Conservation (phyloP, 2,888 invertebrate species). For the Drosophila paranaensis region DNA sequence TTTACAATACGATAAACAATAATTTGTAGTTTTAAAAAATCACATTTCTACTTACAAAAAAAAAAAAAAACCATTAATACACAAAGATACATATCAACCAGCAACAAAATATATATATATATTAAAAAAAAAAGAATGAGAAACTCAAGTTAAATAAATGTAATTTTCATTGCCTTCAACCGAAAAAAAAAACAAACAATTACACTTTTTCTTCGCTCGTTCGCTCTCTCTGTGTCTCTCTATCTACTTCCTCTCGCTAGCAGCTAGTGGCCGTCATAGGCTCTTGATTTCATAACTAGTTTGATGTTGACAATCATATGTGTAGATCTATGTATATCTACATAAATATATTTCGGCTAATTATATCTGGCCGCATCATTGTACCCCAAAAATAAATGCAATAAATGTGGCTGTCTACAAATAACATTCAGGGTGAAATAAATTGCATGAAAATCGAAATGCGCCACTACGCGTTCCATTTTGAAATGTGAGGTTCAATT, state of each 20-base stretch:
- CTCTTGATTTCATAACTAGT: conserved; percentile 51
- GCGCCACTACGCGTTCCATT: conserved; percentile 36
- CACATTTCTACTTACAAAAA: conserved; percentile 24
- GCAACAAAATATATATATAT: conserved; percentile 5
- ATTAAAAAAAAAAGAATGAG: conserved; percentile 14
- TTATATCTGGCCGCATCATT: background rate
- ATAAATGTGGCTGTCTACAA: conserved; percentile 10
- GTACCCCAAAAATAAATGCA: background rate
- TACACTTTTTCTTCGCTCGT: conserved; percentile 52
- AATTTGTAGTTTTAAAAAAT: conserved; percentile 33
- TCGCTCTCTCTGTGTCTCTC: conserved; percentile 29
- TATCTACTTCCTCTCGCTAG: conserved; percentile 10
- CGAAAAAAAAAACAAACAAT: conserved; percentile 26
- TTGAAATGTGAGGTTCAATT: conserved; percentile 26
- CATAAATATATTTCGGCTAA: conserved; percentile 2
- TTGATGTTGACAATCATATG: conserved; percentile 27
- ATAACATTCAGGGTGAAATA: conserved; percentile 36
- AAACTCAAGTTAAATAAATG: conserved; percentile 55
- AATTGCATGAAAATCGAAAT: conserved; percentile 41
- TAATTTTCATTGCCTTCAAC: conserved; percentile 59
- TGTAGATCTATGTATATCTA: conserved; percentile 20
- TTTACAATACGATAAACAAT: conserved; percentile 30
- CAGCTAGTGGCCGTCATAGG: conserved; percentile 29
- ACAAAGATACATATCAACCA: conserved; percentile 17
- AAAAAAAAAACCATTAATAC: conserved; percentile 2